Conservation (phyloP, 2,888 invertebrate genomes). For the Polyommatus iphigenia region DNA sequence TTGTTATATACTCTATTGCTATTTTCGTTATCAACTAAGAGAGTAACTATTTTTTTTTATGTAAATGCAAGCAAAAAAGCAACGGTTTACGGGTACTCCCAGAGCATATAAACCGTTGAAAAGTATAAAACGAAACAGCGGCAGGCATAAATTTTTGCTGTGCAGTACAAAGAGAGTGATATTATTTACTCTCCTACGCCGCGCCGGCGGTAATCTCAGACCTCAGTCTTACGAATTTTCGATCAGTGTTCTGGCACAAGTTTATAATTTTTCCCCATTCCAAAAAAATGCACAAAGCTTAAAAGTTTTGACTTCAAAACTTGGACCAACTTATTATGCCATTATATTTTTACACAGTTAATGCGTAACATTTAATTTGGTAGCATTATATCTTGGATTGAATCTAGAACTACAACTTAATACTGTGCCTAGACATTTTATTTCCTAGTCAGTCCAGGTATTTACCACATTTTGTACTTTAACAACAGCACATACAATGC, state of each 20-base stretch:
- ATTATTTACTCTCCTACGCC: too few relatives aligned
- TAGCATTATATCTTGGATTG: neutral
- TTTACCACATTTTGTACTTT: constrained; percentile 2
- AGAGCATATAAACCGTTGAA: too few relatives aligned
- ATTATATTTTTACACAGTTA: neutral
- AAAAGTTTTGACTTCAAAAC: too few relatives aligned
- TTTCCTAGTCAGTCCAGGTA: neutral
- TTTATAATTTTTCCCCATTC: too few relatives aligned
- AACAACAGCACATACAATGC: constrained; percentile 26
- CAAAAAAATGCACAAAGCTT: too few relatives aligned
- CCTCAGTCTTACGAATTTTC: too few relatives aligned
- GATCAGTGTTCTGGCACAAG: too few relatives aligned
- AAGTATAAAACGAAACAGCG: too few relatives aligned
- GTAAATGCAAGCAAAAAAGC: neutral
- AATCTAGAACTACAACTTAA: neutral
- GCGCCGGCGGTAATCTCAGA: too few relatives aligned
- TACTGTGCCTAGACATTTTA: neutral
- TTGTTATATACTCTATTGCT: neutral
- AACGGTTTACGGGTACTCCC: too few relatives aligned
- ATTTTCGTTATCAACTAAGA: neutral
- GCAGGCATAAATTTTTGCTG: too few relatives aligned
- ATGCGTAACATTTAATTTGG: neutral
- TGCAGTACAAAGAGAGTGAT: too few relatives aligned
- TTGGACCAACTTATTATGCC: neutral
- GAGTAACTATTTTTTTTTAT: neutral